Base-by-base conservation (phyloP, 1,140 invertebrate species). In the Drosophila nigrodunni region DNA sequence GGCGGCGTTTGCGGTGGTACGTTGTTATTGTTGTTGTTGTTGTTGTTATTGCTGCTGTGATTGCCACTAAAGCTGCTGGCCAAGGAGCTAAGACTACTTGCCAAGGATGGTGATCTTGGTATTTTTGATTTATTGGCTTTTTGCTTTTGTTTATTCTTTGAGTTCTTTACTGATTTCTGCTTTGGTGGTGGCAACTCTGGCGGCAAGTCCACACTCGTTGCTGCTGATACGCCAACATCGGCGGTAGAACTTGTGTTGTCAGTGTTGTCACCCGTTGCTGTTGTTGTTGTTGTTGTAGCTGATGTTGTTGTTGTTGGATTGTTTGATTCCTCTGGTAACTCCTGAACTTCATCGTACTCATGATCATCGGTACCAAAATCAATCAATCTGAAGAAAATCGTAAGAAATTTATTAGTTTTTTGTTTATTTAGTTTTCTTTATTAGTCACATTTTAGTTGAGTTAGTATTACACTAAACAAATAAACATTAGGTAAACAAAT, bases 311-410 rank as follows among this genome's bases (percentile, higher is more conserved):
- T 81, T 76, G 86, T 54, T 75, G 85, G 77, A 77, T 76, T 77
- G 69, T 70, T 92, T 80, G 88, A 77, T 80, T 90, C 83, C 69
- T 90, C 87, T 83, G 90, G 87, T 62, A 89, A 60, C 64, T 92
- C 90, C 68, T 90, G 81, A 72, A 92, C 90, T 55, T 92, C 91
- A 83, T 92, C 91, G 91, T 92, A 91, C 49, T 92, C 91, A 92
- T 92, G 88, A 65, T 92, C 90, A 67, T 91, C 90, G 70, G 77
- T 88, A 66, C 89, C 87, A 77, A 92, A 87, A 83, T 92, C 91
- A 74, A 92, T 90, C 85, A 91, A 73, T 76, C 90, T 91, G 59
- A 0, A 72, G 34, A 7, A 15, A 10, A 54, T 18, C 13, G 30
- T n/a, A 50, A 25, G 15, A 13, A 34, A 30, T 5, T 30, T 2